Conservation (phyloP, 2,888 invertebrate genomes). For the Agrochola litura region DNA sequence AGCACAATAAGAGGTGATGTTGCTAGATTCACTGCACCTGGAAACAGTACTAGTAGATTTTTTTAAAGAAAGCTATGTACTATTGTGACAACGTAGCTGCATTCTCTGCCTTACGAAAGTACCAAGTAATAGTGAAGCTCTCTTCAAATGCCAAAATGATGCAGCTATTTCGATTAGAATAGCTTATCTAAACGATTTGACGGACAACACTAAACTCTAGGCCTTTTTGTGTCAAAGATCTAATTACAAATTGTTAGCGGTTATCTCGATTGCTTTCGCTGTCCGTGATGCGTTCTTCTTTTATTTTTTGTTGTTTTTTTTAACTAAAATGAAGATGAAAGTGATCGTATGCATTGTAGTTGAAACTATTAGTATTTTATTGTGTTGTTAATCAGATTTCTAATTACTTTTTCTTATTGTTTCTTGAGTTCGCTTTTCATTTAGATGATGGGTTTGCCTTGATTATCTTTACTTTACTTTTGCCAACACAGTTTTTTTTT, state of each 20-base stretch:
- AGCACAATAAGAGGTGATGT: background rate
- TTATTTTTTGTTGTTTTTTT: slow-evolving; percentile 52
- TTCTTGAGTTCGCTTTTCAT: background rate
- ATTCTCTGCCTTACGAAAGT: slow-evolving; percentile 19
- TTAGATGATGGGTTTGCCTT: background rate
- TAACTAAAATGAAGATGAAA: slow-evolving; percentile 67
- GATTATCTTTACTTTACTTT: background rate
- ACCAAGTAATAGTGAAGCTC: slow-evolving; percentile 8
- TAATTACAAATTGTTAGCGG: slow-evolving; percentile 66
- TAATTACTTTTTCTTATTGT: slow-evolving; percentile 52
- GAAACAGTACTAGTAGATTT: no score
- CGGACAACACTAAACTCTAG: slow-evolving; percentile 56
- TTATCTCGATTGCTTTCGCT: slow-evolving; percentile 68
- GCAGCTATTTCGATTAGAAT: slow-evolving; percentile 50
- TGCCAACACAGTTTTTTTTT: background rate
- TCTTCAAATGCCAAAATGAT: slow-evolving; percentile 46
- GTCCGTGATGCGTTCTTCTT: slow-evolving; percentile 32
- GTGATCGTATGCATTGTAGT: slow-evolving; percentile 60
- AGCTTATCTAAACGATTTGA: slow-evolving; percentile 52
- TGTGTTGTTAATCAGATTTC: slow-evolving; percentile 59
- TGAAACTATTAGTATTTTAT: slow-evolving; percentile 64
- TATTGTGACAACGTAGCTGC: no score
- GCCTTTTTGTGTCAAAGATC: slow-evolving; percentile 62
- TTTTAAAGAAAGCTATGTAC: no score
- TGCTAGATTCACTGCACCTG: background rate